A percentile compares a stretch with the other conserved stretches of the same genome.
These are phyloP conservation scores for Crepidodera aurea DNA, from an alignment of 2,888 invertebrate genomes.

Conservation along the genomic window DNA sequence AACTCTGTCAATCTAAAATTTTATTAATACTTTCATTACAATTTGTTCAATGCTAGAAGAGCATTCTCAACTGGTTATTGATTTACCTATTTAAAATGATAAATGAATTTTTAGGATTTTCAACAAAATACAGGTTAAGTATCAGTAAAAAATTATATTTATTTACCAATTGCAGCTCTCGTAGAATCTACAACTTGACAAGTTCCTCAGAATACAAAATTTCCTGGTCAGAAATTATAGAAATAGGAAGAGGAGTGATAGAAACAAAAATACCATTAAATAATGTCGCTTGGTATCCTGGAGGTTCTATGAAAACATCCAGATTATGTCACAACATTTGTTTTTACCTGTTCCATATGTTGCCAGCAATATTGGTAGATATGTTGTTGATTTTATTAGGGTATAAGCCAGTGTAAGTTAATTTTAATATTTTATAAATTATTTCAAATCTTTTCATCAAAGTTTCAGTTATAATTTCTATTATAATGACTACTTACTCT, in stretches of 20 bases:
- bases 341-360: conserved; percentile 85
- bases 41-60: too few relatives aligned
- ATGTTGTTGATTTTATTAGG: conserved; percentile 79
- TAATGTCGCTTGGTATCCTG: conserved; percentile 83
- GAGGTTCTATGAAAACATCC: conserved; percentile 86
- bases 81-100: too few relatives aligned
- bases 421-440: neutral
- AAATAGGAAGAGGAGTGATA: conserved; percentile 79
- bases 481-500: too few relatives aligned
- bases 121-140: too few relatives aligned
- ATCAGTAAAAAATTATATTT: too few relatives aligned
- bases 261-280: conserved; percentile 85
- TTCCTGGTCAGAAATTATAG: conserved; percentile 90
- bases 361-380: conserved; percentile 90
- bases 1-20: too few relatives aligned
- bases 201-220: conserved; percentile 82
- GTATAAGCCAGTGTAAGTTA: conserved; percentile 85
- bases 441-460: too few relatives aligned
- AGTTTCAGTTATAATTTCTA: too few relatives aligned
- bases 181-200: conserved; percentile 76
- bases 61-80: too few relatives aligned
- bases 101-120: too few relatives aligned
- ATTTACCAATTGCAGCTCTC: conserved; percentile 60
- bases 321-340: conserved; percentile 82
- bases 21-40: too few relatives aligned